These are phyloP conservation scores for Coturnix japonica DNA, from an alignment of 2,113 vertebrate species.

Conservation along the genomic window DNA sequence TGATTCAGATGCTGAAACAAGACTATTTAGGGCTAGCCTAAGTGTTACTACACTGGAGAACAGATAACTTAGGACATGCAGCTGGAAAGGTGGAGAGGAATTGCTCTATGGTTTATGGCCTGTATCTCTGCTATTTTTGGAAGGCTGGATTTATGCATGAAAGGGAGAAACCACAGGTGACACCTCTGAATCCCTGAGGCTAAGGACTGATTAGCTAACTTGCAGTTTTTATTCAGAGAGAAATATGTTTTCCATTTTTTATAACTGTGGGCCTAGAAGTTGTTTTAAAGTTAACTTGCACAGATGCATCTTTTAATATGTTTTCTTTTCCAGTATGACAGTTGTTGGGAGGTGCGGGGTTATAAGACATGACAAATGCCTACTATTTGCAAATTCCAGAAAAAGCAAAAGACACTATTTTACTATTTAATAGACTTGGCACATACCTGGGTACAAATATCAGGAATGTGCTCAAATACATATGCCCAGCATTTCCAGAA, in stretches of 20 bases:
- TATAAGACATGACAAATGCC: slow-evolving; percentile 1
- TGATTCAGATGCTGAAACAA: background rate
- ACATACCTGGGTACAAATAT: slow-evolving; percentile 4
- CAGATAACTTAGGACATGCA: background rate
- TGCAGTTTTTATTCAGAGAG: background rate
- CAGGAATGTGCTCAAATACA: background rate
- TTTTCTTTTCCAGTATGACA: slow-evolving; percentile 47
- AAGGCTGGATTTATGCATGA: background rate
- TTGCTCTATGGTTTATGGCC: background rate
- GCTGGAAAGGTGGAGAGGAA: background rate
- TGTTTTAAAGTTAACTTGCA: slow-evolving; percentile 15
- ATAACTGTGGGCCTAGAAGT: background rate
- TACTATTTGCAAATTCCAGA: slow-evolving; percentile 49
- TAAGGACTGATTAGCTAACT: background rate
- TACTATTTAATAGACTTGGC: slow-evolving; percentile 10
- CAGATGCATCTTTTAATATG: slow-evolving; percentile 2
- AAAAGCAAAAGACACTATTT: slow-evolving; percentile 13
- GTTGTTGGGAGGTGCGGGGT: background rate
- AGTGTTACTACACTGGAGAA: background rate
- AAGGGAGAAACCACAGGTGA: background rate
- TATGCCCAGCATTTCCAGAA: background rate
- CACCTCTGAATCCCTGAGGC: background rate
- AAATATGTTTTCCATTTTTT: slow-evolving; percentile 21
- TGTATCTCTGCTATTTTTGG: background rate
- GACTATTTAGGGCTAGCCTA: background rate